Evolutionary conservation across 1,140 invertebrate species (phyloP).

Genomic region (Scylla paramamosain): DNA sequence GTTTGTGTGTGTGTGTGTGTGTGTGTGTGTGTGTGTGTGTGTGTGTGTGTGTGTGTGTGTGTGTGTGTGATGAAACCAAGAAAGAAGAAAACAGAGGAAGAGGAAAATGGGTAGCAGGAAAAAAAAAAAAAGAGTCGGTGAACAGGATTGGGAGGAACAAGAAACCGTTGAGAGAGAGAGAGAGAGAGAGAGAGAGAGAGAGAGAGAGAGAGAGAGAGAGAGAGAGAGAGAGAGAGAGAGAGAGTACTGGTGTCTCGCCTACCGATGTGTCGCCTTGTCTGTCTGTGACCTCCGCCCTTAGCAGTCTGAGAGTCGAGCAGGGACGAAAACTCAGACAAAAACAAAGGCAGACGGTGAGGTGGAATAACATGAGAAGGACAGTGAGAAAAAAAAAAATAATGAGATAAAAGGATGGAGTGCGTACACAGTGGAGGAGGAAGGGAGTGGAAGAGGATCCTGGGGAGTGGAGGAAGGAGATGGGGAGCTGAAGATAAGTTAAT

Average conservation of each 20-base stretch:
- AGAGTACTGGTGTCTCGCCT: not conserved
- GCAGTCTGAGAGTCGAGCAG: not conserved
- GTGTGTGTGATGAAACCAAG: not conserved
- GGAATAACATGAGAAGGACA: not conserved
- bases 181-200: conserved; percentile 28
- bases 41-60: too few relatives aligned
- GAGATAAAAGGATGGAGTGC: not conserved
- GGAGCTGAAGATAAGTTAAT: not conserved
- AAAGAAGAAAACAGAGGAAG: not conserved
- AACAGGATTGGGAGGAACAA: not conserved
- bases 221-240: conserved; percentile 29
- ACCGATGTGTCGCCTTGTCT: too few relatives aligned
- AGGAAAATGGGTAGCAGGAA: not conserved
- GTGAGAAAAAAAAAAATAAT: not conserved
- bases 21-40: too few relatives aligned
- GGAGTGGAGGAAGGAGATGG: not conserved
- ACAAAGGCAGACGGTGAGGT: not conserved
- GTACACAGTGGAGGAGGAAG: not conserved
- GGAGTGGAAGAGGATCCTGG: not conserved
- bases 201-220: conserved; percentile 7
- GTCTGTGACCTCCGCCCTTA: too few relatives aligned
- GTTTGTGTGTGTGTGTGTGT: too few relatives aligned
- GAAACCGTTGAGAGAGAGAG: not conserved
- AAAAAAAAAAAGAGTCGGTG: not conserved
- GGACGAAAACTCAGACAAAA: not conserved